Evolutionary conservation across 2,888 invertebrate genomes (phyloP).

Genomic region (Drosophila hamatofila): DNA sequence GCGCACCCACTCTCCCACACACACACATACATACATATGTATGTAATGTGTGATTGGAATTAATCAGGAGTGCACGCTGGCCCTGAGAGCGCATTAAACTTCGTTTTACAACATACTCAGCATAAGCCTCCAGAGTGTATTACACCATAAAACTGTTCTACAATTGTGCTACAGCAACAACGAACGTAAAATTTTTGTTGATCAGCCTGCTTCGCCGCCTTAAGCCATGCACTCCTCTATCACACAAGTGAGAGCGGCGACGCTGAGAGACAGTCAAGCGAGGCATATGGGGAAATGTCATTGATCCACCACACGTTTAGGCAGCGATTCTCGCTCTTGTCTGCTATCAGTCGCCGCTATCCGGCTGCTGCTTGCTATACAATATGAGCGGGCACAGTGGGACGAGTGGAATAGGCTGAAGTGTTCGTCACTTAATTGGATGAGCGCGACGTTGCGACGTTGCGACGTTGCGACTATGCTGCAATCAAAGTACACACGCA

Average conservation of each 20-base stretch:
- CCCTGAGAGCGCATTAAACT: slow-evolving; percentile 38
- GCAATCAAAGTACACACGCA: slow-evolving; percentile 52
- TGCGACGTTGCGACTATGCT: slow-evolving; percentile 53
- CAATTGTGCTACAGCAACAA: slow-evolving; percentile 8
- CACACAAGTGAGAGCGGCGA: slow-evolving; percentile 8
- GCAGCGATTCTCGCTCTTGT: slow-evolving; percentile 47
- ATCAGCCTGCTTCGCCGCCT: slow-evolving; percentile 18
- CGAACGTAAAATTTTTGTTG: slow-evolving; percentile 13
- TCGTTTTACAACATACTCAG: slow-evolving; percentile 11
- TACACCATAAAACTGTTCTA: slow-evolving; percentile 4
- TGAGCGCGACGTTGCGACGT: slow-evolving; percentile 29
- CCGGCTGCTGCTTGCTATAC: slow-evolving; percentile 49
- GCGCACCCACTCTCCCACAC: neutral
- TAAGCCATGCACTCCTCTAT: slow-evolving; percentile 6
- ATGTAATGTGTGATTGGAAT: slow-evolving; percentile 11
- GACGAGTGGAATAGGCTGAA: slow-evolving; percentile 3
- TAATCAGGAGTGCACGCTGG: slow-evolving; percentile 22
- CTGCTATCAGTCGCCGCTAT: slow-evolving; percentile 68
- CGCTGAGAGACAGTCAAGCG: slow-evolving; percentile 4
- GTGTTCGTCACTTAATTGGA: slow-evolving; percentile 63
- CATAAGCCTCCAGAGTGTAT: neutral
- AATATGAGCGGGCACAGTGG: neutral
- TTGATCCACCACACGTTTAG: slow-evolving; percentile 47
- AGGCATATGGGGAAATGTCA: slow-evolving; percentile 39
- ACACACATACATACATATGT: neutral